Conservation (phyloP, 2,113 vertebrate genomes). For the Nothocercus julius region DNA sequence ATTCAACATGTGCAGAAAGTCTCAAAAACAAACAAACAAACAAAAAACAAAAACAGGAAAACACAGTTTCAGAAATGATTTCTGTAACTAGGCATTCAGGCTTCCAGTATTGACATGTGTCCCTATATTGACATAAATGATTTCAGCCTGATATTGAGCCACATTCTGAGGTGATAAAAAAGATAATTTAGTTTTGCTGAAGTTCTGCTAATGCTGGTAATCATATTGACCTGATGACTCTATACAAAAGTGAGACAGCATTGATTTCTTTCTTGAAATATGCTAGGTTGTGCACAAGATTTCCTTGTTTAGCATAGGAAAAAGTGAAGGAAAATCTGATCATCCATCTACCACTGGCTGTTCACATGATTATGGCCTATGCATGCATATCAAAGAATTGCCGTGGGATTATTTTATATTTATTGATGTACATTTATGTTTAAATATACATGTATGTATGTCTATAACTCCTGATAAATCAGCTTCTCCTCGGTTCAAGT, state of each 20-base stretch:
- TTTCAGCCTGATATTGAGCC: neutral
- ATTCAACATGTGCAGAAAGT: neutral
- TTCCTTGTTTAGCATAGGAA: neutral
- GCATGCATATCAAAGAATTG: rapidly evolving
- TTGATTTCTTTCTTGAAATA: neutral
- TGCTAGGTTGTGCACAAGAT: neutral
- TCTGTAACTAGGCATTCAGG: neutral
- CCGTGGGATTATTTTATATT: neutral
- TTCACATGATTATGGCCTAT: neutral
- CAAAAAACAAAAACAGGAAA: no score
- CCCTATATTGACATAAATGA: neutral
- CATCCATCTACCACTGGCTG: neutral
- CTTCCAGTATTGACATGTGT: neutral
- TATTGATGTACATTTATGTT: neutral
- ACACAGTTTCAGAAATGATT: neutral
- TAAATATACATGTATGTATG: neutral
- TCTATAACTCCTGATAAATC: neutral
- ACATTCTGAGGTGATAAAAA: neutral
- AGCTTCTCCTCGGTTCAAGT: neutral
- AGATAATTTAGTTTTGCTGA: neutral
- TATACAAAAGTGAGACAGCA: neutral
- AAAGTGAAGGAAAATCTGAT: neutral
- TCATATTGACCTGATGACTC: neutral
- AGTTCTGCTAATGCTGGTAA: neutral
- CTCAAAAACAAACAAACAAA: neutral